Evolutionary conservation across 2,113 vertebrate species (phyloP).

Genomic region (Haliaeetus leucogaster): DNA sequence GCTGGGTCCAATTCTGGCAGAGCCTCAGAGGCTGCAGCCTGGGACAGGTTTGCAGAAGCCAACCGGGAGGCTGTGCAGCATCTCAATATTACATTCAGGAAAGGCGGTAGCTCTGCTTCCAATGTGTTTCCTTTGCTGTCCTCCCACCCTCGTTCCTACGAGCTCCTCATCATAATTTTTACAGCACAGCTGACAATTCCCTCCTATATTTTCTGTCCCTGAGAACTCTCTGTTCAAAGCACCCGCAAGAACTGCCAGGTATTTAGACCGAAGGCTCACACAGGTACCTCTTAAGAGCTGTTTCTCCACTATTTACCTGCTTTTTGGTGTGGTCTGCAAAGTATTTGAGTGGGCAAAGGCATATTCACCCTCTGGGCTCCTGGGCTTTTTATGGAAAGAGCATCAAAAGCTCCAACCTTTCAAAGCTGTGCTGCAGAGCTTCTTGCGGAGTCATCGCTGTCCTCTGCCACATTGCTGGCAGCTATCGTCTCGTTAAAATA

Average conservation of each 20-base stretch:
- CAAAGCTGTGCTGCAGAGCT: slow-evolving; percentile 34
- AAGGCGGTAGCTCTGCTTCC: slow-evolving; percentile 40
- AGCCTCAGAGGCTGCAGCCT: neutral
- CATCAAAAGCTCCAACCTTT: slow-evolving; percentile 29
- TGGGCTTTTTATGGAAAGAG: neutral
- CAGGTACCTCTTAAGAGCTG: neutral
- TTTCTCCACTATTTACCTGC: neutral
- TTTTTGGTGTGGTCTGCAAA: neutral
- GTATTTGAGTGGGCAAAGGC: neutral
- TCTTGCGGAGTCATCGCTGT: slow-evolving; percentile 25
- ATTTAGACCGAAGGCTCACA: neutral
- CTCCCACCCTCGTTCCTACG: slow-evolving; percentile 55
- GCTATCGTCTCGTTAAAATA: neutral
- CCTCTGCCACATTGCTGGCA: slow-evolving; percentile 24
- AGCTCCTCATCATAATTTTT: slow-evolving; percentile 54
- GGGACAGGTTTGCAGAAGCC: neutral
- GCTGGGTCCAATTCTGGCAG: neutral
- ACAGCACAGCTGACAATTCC: slow-evolving; percentile 60
- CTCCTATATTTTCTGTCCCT: slow-evolving; percentile 38
- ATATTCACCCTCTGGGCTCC: neutral
- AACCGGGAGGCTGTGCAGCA: neutral
- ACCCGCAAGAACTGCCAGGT: neutral
- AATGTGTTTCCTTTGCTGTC: slow-evolving; percentile 56
- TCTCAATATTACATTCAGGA: neutral
- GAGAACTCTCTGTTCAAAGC: slow-evolving; percentile 35